Percentiles rank a stretch among this genome's conserved stretches.
These are phyloP conservation scores for Microcebus griseorufus DNA, from an alignment of 2,113 vertebrate genomes.

Conservation along the genomic window DNA sequence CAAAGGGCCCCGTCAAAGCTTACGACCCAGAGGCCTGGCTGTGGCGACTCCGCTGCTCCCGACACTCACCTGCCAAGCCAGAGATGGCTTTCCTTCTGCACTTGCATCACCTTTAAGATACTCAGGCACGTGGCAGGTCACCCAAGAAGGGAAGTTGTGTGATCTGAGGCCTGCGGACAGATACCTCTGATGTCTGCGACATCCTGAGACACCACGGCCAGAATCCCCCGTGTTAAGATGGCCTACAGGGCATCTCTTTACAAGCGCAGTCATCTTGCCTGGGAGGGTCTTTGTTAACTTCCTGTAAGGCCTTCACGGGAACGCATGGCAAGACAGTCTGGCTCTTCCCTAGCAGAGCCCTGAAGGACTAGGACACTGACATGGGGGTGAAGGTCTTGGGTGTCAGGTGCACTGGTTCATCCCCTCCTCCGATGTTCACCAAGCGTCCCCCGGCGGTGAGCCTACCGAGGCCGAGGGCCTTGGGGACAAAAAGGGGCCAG, in stretches of 20 bases:
- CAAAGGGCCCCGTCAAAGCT: not conserved
- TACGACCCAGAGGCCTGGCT: not conserved
- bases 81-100: not conserved
- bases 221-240: not conserved
- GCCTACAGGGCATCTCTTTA: not conserved
- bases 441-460: not conserved
- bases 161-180: not conserved
- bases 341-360: not conserved
- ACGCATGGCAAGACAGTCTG: fast-evolving
- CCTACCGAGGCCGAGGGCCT: not conserved
- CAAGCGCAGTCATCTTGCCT: fast-evolving
- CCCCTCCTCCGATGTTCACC: not conserved
- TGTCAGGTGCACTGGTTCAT: not conserved
- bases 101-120: not conserved
- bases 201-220: not conserved
- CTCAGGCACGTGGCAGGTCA: no score
- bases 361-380: not conserved
- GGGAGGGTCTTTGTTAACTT: fast-evolving
- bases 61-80: not conserved
- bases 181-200: not conserved
- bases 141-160: not conserved
- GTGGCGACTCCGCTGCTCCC: fast-evolving
- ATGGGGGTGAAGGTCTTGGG: not conserved
- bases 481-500: not conserved
- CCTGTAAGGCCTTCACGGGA: fast-evolving